phyloP scores from a whole-genome alignment of 2,113 vertebrate genomes.

The Capreolus pygargus region DNA sequence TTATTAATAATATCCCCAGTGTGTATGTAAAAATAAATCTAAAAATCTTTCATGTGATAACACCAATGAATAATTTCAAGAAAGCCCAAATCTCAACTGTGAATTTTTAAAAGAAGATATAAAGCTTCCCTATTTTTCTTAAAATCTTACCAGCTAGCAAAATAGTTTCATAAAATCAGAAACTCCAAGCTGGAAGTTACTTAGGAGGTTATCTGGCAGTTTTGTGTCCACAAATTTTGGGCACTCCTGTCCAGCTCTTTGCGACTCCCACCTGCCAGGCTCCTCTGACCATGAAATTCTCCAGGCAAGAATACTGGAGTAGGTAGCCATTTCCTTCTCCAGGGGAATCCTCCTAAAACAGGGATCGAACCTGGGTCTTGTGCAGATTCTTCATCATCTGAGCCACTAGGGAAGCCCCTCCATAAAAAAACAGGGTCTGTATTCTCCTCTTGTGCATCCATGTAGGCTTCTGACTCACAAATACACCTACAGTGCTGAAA shows the following conservation, averaged over 20 bases:
- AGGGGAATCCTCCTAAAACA: not conserved
- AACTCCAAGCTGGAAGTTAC: not conserved
- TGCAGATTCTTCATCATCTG: not conserved
- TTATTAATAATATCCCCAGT: not conserved
- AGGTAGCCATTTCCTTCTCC: not conserved
- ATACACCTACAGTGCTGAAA: not conserved
- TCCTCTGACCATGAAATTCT: not conserved
- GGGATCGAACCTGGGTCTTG: accelerated
- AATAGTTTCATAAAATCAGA: not conserved
- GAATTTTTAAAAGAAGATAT: not conserved
- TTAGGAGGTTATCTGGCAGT: not conserved
- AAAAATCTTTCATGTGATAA: not conserved
- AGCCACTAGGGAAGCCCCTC: not conserved
- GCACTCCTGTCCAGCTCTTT: not conserved
- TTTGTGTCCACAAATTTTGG: not conserved
- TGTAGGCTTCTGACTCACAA: not conserved
- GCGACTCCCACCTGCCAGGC: not conserved
- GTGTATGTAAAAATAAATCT: not conserved
- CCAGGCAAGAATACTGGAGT: not conserved
- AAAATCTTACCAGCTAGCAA: not conserved
- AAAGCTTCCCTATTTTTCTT: not conserved
- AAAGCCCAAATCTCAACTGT: not conserved
- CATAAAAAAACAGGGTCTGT: not conserved
- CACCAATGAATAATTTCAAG: not conserved
- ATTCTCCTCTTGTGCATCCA: not conserved